Conservation (phyloP, 2,797 vertebrate genomes). For the Simalia tracyae region DNA sequence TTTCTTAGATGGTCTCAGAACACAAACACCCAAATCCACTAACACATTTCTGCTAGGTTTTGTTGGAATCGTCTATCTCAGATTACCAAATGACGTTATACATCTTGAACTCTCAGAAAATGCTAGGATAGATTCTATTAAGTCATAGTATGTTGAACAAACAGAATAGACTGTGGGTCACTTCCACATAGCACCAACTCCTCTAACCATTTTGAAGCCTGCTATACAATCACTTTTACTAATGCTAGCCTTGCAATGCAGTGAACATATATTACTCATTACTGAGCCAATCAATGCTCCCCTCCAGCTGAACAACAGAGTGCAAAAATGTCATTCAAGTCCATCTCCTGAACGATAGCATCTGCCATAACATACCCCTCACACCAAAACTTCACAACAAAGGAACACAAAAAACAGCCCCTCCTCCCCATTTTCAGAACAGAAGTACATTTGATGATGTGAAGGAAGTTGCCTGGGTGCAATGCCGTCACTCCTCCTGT, state of each 20-base stretch:
- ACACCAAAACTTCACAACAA: not conserved
- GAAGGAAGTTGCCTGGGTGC: not conserved
- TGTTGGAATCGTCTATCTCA: not conserved
- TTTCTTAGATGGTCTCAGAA: too few relatives aligned
- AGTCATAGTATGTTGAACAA: not conserved
- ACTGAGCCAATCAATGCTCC: not conserved
- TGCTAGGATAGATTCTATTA: not conserved
- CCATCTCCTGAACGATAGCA: not conserved
- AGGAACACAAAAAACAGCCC: not conserved
- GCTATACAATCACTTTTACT: not conserved
- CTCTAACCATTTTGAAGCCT: not conserved
- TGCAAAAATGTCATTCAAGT: not conserved
- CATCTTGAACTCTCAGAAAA: not conserved
- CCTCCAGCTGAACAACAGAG: not conserved
- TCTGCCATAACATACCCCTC: not conserved
- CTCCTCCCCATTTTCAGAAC: not conserved
- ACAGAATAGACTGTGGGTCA: not conserved
- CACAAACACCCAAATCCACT: not conserved
- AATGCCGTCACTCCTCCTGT: not conserved
- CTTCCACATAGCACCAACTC: not conserved
- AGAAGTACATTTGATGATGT: not conserved
- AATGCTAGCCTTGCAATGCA: not conserved
- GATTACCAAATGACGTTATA: not conserved
- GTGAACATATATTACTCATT: not conserved
- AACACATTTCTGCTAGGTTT: not conserved